Evolutionary conservation across 2,888 invertebrate species (phyloP), one percentile per base, ranked within the genome.

Genomic region (Lacanobia oleracea): DNA sequence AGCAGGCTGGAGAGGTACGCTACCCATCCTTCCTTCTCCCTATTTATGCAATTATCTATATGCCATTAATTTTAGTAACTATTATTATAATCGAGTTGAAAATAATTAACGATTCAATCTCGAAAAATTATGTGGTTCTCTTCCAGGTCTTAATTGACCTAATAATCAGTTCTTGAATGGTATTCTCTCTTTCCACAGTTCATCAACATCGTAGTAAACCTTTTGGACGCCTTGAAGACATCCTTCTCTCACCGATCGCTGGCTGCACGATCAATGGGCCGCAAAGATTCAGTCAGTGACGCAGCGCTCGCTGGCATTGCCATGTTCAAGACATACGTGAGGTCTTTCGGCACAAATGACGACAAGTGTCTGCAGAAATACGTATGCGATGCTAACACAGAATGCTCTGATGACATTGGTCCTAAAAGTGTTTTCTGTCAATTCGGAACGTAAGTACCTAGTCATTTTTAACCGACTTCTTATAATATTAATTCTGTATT

Each of bases 1-100:
- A 98, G 97, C 98, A 98, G 96, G 98, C 98, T 96, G 98, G 98
- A 96, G 98, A 98, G 98, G 98, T 98, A 98, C 97, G 98, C 97
- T 94, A 89, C 91, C 92, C 91, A 91, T 90, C 94, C 92, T 93
- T 93, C 94, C 94, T 92, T 91, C 85, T 91, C 92, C 91, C 90
- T 90, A 89, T 89, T 84, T 89, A 87, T 78, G 83, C 83, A 81
- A 69, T 67, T 67, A 77, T 77, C 63, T 68, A 18, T 61, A 51
- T 48, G 70, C 79, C 59, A 71, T 65, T 77, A 10, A 68, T 59
- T 72, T 67, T 77, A 72, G 63, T 62, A 48, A 62, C 50, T 51
- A 54, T 53, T 37, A 77, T 50, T 45, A 40, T 21, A 68, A 62
- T 66, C 33, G 40, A 69, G 27, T 54, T 57, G 37, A 50, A 18